These are phyloP conservation scores for Epicampocera succincta DNA, from an alignment of 2,888 invertebrate genomes.

Conservation along the genomic window DNA sequence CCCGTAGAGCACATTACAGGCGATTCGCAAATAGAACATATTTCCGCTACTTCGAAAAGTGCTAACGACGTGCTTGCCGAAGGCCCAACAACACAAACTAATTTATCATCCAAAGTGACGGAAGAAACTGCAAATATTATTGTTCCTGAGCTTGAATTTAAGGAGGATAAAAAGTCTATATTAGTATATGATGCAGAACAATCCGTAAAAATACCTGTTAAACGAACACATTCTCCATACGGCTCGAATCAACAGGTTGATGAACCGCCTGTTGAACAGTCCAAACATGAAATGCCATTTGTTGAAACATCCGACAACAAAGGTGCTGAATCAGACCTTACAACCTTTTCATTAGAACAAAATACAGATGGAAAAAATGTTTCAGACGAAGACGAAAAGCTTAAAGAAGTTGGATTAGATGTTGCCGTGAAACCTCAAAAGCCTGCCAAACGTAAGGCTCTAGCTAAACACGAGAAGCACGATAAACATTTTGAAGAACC, in stretches of 20 bases:
- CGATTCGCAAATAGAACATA: neutral
- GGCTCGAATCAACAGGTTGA: neutral
- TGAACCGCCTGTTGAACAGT: conserved; percentile 29
- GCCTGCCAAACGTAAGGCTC: conserved; percentile 39
- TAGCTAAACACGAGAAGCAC: conserved; percentile 13
- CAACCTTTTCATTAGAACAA: neutral
- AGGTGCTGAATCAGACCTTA: neutral
- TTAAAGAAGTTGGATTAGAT: neutral
- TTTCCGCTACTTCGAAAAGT: neutral
- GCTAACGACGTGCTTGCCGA: neutral
- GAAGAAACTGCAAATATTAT: too few relatives aligned
- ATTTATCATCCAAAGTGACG: too few relatives aligned
- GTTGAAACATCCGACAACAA: conserved; percentile 10
- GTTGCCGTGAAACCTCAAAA: conserved; percentile 16
- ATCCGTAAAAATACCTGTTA: conserved; percentile 9
- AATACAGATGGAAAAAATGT: conserved; percentile 2
- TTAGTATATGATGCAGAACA: too few relatives aligned
- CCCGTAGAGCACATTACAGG: neutral
- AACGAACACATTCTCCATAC: conserved; percentile 33
- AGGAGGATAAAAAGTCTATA: too few relatives aligned
- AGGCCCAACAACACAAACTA: too few relatives aligned
- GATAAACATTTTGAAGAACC: conserved; percentile 19
- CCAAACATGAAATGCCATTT: conserved; percentile 10
- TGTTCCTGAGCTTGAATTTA: too few relatives aligned
- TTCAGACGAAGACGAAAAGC: neutral